These are phyloP conservation scores for Ormia ochracea DNA, from an alignment of 2,888 invertebrate genomes.

Conservation along the genomic window DNA sequence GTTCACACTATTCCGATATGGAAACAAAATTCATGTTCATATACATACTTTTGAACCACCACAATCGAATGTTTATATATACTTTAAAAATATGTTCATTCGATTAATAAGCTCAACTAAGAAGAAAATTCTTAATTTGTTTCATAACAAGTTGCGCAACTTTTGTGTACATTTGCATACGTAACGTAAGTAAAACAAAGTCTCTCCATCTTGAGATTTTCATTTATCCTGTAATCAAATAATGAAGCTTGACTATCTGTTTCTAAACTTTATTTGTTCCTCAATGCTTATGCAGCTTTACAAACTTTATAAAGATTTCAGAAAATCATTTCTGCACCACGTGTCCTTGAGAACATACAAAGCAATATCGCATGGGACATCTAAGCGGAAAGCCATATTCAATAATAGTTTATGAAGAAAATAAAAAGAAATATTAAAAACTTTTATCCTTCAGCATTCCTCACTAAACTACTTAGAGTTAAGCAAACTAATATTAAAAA, in stretches of 20 bases:
- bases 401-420: constrained; percentile 24
- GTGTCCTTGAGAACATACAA: background rate
- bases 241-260: background rate
- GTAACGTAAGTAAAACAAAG: no score
- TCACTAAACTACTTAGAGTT: constrained; percentile 21
- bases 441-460: background rate
- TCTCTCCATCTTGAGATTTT: background rate
- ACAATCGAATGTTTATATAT: no score
- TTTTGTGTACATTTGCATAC: no score
- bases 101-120: no score
- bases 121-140: no score
- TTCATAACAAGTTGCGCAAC: no score
- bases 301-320: background rate
- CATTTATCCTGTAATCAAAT: background rate
- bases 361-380: background rate
- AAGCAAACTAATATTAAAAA: constrained; percentile 36
- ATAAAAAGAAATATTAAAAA: background rate
- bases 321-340: background rate
- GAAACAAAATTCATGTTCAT: no score
- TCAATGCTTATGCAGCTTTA: background rate
- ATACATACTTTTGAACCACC: no score
- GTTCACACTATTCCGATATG: no score
- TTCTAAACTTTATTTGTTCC: background rate
- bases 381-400: constrained; percentile 18
- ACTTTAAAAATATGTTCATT: no score